Base-by-base conservation (phyloP, 1,140 invertebrate genomes). In the Drosophila malerkotliana region DNA sequence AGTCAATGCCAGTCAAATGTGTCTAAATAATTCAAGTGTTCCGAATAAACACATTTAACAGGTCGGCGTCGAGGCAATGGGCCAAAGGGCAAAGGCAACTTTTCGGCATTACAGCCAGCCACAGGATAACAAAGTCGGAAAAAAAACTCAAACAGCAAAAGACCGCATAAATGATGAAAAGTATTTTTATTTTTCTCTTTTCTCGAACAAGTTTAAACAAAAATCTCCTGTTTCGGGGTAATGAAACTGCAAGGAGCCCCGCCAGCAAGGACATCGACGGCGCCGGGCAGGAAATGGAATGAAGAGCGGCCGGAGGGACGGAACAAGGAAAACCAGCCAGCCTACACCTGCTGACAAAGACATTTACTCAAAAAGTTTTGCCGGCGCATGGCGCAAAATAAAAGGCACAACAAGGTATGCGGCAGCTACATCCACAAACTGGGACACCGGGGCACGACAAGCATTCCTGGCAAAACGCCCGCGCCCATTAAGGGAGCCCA, bases 291-390 rank as follows among this genome's bases (percentile, higher is more conserved):
- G n/a, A 41, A 41, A 10, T n/a, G 66, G 39, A 18, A 41, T 55
- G 55, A 14, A 24, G 21, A 26, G 8, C 48, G 28, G 28, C 5
- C 26, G 4, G 26, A 28, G 26, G 26, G 26, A 28, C 5, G 26
- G 49, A 57, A 34, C 32, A 71, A 55, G 55, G 59, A 57, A 74
- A 60, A 52, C 26, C 48, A 45, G 77, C 55, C 72, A 62, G 62
- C 63, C 72, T 78, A 83, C 83, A 89, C 84, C 83, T 89, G 84
- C 83, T 88, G 83, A 88, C 83, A 88, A 88, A 88, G 83, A 88
- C 83, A 88, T 88, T 88, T 89, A 88, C 84, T 88, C 83, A 88
- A 88, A 88, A 88, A 88, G 63, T 89, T 88, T 72, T 71, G 61
- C 48, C 72, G 69, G 71, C 59, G 58, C 68, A 56, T 21, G 52